Evolutionary conservation across 1,140 invertebrate genomes (phyloP), one percentile per base, ranked within the genome.

Genomic region (Gonatopus flavifemur): DNA sequence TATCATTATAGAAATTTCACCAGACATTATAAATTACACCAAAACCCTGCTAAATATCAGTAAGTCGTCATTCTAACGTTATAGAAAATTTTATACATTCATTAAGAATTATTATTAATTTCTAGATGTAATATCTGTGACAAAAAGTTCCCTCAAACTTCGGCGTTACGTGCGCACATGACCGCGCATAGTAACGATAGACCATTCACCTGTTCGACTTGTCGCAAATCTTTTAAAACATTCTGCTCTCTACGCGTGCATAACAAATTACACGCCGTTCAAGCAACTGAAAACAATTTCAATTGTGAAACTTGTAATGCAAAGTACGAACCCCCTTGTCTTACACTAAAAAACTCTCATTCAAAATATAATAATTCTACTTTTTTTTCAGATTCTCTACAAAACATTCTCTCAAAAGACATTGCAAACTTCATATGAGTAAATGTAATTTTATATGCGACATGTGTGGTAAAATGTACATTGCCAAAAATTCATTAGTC

Each of bases 161-260:
- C 75, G 8, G 79, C 76, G 1, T 61, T 81, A 13, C 74, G 72
- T 54, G 78, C 80, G 56, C 80, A 81, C 50, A 64, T 70, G 39
- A 46, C 78, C 22, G 81, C 85, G 6, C 91, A 94, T 64, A 92
- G 90, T 3, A 89, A 89, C 7, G 86, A 86, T 36, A 87, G 89
- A 77, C 90, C 90, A 0, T 83, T 81, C 52, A 76, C 77, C 10
- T 86, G 84, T 56, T 79, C 82, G 36, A 81, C 80, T 60, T 86
- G 84, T 62, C 81, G 78, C 25, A 85, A 86, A 62, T 68, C 74
- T 20, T 87, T 86, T 54, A 22, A 22, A 2, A 22, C 15, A 36
- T 32, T 36, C 21, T 36, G 15, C 16, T 19, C 64, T 12, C 37
- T 72, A 8, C 61, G 52, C 33, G 45, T 64, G 1, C 69, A 72